These are phyloP conservation scores for Hyalella azteca DNA, from an alignment of 2,888 invertebrate species.

Conservation along the genomic window DNA sequence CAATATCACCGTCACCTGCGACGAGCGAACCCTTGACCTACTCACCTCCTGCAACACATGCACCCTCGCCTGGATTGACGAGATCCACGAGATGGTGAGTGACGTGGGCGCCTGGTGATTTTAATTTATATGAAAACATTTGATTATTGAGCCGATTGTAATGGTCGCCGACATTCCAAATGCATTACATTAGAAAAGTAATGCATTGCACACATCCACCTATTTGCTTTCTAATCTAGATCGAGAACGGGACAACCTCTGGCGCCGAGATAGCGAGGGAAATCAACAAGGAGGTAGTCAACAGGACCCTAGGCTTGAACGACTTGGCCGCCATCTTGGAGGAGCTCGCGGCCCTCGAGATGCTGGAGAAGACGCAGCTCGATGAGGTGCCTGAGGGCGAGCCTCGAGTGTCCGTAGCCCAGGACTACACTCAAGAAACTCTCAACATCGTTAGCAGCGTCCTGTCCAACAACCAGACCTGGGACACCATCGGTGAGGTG, in stretches of 20 bases:
- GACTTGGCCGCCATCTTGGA: background rate
- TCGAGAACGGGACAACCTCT: background rate
- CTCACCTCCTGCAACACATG: background rate
- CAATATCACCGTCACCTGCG: constrained; percentile 16
- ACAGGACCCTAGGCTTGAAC: background rate
- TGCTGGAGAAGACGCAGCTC: background rate
- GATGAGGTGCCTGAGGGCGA: background rate
- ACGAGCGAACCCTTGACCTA: background rate
- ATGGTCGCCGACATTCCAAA: background rate
- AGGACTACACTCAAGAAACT: background rate
- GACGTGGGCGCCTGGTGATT: background rate
- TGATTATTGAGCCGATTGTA: background rate
- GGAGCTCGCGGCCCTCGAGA: background rate
- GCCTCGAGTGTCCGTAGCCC: background rate
- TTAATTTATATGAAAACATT: background rate
- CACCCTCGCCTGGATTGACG: background rate
- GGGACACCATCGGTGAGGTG: background rate
- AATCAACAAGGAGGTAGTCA: background rate
- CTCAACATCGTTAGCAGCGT: background rate
- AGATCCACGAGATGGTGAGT: constrained; percentile 2
- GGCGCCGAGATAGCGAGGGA: background rate
- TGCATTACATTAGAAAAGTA: no score
- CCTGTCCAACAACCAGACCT: background rate
- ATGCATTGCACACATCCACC: no score
- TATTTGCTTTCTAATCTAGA: no score